Percentiles rank a stretch among this genome's conserved stretches.
These are phyloP conservation scores for Zoanthus solanderi DNA, from an alignment of 92 coral and sea anemone species.

Conservation along the genomic window DNA sequence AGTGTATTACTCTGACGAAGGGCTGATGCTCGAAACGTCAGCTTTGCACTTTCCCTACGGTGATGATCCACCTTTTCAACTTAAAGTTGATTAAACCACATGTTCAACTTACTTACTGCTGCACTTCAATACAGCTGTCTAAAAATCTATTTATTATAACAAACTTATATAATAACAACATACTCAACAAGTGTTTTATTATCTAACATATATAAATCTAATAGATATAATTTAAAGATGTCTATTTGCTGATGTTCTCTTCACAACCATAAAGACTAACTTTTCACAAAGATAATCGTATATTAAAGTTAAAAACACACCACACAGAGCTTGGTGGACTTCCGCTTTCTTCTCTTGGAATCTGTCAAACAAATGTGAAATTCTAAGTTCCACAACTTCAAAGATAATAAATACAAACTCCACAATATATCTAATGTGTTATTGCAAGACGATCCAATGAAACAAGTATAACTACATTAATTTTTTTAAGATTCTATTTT, in stretches of 20 bases:
- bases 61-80: no score
- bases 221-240: not conserved
- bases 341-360: conserved; percentile 86
- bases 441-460: not conserved
- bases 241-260: not conserved
- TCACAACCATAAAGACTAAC: not conserved
- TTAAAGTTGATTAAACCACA: no score
- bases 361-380: conserved; percentile 43
- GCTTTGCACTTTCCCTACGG: no score
- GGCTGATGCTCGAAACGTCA: no score
- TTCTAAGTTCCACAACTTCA: not conserved
- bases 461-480: not conserved
- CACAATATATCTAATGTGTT: no score
- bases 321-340: conserved; percentile 91
- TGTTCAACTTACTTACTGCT: no score
- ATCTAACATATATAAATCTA: no score
- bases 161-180: no score
- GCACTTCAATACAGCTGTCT: no score
- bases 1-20: no score
- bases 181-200: no score
- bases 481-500: not conserved
- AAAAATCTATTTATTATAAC: no score
- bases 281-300: not conserved
- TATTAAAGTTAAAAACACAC: conserved; percentile 53
- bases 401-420: not conserved